Evolutionary conservation across 2,888 invertebrate species (phyloP), one percentile per base, ranked within the genome.

Genomic region (Anarsia innoxiella): DNA sequence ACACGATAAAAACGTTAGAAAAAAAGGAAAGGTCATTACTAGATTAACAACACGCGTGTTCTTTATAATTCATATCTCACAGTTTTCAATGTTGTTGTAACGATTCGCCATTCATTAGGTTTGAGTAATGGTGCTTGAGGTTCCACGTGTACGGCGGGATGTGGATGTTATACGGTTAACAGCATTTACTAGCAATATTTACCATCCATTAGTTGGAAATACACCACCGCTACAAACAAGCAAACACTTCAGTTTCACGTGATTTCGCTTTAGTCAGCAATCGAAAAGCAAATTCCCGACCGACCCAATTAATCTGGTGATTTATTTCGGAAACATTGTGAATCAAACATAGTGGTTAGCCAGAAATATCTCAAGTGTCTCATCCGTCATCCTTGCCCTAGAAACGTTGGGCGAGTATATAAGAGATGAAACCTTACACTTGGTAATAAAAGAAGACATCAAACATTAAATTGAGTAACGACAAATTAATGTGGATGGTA

Each of bases 281-380:
- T 30, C 11, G 23, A 9, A 31, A 27, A 14, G 27, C 31, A 31
- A 25, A 36, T 13, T 29, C 16, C 27, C 9, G 40, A 34, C 33
- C 27, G 30, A 33, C 42, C 44, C 40, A 44, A 49, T 47, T 40
- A 48, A 47, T 42, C 28, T 41, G 25, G 49, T 49, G 37, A 48
- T 45, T 36, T 33, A 39, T 41, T 49, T 48, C 43, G 26, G 30
- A 42, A 40, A 41, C 38, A 48, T 41, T 37, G 32, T 40, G 36
- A 46, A 45, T 42, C 39, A 33, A 47, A 34, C 25, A 34, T 40
- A 42, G 25, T 39, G 23, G 40, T 39, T 41, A 39, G 46, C 44
- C 47, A 41, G 39, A 55, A 45, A 48, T 56, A 59, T 45, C 49
- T 49, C 42, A 45, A 50, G 45, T 53, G 46, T 55, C 39, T 36